Evolutionary conservation across 2,888 invertebrate species (phyloP).

Genomic region (Acheta domesticus): DNA sequence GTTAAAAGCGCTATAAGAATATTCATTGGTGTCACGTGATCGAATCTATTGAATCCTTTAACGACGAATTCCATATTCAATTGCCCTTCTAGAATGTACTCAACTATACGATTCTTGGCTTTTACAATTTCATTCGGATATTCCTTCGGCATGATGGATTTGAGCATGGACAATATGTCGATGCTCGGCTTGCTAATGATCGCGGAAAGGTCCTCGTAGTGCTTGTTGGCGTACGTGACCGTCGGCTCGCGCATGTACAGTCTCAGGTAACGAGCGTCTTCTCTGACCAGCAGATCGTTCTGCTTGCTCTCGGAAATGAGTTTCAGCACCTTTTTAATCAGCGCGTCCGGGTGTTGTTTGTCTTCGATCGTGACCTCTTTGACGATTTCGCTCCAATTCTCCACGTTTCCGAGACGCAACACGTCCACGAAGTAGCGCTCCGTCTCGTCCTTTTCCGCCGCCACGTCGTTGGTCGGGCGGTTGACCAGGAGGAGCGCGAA

Average conservation of each 20-base stretch:
- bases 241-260: not conserved
- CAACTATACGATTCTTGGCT: not conserved
- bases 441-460: slow-evolving; percentile 35
- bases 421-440: slow-evolving; percentile 37
- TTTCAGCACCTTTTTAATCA: slow-evolving; percentile 34
- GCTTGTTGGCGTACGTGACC: not conserved
- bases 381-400: slow-evolving; percentile 34
- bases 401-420: slow-evolving; percentile 35
- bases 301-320: slow-evolving; percentile 28
- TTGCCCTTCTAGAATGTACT: slow-evolving; percentile 32
- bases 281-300: slow-evolving; percentile 32
- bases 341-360: slow-evolving; percentile 32
- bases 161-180: slow-evolving; percentile 35
- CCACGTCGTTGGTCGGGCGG: slow-evolving; percentile 35
- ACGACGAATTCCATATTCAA: slow-evolving; percentile 35
- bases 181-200: slow-evolving; percentile 36
- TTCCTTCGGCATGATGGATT: slow-evolving; percentile 21
- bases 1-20: slow-evolving; percentile 36
- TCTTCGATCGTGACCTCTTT: slow-evolving; percentile 25
- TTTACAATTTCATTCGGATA: slow-evolving; percentile 22
- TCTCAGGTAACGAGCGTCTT: slow-evolving; percentile 28
- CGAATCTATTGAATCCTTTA: slow-evolving; percentile 38
- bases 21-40: slow-evolving; percentile 36
- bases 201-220: slow-evolving; percentile 30
- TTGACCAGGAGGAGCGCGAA: slow-evolving; percentile 37